phyloP scores from a whole-genome alignment of 2,113 vertebrate genomes.

The Passer domesticus region DNA sequence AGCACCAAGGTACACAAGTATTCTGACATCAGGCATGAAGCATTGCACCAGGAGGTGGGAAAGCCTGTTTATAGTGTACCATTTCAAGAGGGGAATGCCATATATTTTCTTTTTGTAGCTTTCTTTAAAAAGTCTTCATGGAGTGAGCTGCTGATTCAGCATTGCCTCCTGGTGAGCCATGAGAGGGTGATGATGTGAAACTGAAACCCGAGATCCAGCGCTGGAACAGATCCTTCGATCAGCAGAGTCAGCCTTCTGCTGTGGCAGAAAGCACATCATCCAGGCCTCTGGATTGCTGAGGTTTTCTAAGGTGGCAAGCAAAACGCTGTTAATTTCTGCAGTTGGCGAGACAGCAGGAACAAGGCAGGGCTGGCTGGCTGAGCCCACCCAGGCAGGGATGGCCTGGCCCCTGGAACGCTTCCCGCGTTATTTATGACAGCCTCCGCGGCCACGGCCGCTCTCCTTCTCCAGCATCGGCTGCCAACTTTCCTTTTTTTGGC shows the following conservation, averaged over 20 bases:
- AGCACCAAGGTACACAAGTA: neutral
- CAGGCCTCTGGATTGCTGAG: neutral
- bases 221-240: neutral
- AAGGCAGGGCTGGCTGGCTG: neutral
- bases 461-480: neutral
- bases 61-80: neutral
- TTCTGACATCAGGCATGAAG: neutral
- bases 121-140: neutral
- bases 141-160: constrained; percentile 10
- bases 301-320: neutral
- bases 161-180: neutral
- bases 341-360: neutral
- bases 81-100: neutral
- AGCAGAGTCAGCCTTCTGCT: neutral
- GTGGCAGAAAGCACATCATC: neutral
- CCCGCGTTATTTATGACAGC: neutral
- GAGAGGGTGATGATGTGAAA: constrained; percentile 7
- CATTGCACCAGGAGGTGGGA: neutral
- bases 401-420: neutral
- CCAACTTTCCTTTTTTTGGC: neutral
- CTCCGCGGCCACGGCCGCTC: neutral
- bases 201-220: neutral
- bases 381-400: constrained; percentile 36
- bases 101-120: constrained; percentile 20
- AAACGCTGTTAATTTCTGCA: neutral